Evolutionary conservation across 2,888 invertebrate genomes (phyloP).

Genomic region (Tachina grossa): DNA sequence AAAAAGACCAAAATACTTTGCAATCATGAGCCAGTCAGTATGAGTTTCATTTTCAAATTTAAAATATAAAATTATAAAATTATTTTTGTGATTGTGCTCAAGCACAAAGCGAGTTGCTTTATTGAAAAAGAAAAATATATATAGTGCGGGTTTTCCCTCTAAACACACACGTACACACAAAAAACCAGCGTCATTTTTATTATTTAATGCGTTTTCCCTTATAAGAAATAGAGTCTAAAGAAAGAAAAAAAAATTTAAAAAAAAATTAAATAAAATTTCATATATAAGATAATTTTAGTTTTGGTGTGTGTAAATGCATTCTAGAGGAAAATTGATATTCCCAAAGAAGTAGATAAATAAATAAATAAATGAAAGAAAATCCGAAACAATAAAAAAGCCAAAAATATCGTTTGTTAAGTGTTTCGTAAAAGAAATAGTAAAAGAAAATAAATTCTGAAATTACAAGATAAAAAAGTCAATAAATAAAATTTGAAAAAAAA

Average conservation of each 20-base stretch:
- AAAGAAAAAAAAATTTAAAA: conserved; percentile 19
- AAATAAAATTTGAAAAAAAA: background rate
- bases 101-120: background rate
- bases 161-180: background rate
- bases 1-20: background rate
- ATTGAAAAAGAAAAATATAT: conserved; percentile 1
- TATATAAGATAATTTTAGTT: conserved; percentile 48
- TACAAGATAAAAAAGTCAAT: conserved; percentile 7
- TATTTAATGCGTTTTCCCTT: conserved; percentile 2
- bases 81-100: background rate
- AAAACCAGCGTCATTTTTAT: background rate
- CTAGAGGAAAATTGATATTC: conserved; percentile 12
- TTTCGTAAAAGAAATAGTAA: conserved; percentile 28
- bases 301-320: background rate
- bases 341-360: background rate
- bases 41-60: background rate
- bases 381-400: background rate
- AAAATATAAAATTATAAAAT: background rate
- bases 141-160: conserved; percentile 44
- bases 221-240: conserved; percentile 19
- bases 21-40: no score
- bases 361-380: conserved; percentile 19
- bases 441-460: background rate
- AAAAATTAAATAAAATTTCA: conserved; percentile 42
- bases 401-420: conserved; percentile 44